These are phyloP conservation scores for Antechinus flavipes DNA, from an alignment of 2,113 vertebrate species.

Conservation along the genomic window DNA sequence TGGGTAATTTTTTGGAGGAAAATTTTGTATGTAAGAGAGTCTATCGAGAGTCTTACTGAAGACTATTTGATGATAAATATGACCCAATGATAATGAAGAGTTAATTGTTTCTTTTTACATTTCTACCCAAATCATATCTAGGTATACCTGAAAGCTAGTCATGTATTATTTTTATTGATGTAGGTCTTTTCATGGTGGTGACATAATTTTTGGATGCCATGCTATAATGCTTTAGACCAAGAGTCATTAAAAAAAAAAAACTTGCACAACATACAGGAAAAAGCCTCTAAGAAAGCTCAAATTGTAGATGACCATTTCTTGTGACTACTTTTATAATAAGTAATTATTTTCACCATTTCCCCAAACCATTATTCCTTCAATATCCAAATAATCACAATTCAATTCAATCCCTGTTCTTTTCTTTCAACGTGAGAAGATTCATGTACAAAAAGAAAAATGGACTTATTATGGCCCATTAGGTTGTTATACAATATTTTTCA, in stretches of 20 bases:
- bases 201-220: constrained; percentile 13
- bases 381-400: background rate
- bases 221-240: background rate
- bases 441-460: constrained; percentile 22
- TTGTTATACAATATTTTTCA: constrained; percentile 6
- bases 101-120: background rate
- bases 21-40: background rate
- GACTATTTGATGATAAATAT: background rate
- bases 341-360: constrained; percentile 43
- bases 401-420: constrained; percentile 11
- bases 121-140: background rate
- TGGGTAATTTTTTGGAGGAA: background rate
- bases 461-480: background rate
- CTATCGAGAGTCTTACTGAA: background rate
- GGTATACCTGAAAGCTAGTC: background rate
- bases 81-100: background rate
- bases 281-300: background rate
- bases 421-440: constrained; percentile 16
- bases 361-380: constrained; percentile 19
- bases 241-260: background rate
- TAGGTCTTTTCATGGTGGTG: background rate
- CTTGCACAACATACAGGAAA: constrained; percentile 11
- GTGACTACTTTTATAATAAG: constrained; percentile 1
- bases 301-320: constrained; percentile 37
- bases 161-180: background rate